Base-by-base conservation (phyloP, 2,888 invertebrate species). In the Pheosia gnoma region DNA sequence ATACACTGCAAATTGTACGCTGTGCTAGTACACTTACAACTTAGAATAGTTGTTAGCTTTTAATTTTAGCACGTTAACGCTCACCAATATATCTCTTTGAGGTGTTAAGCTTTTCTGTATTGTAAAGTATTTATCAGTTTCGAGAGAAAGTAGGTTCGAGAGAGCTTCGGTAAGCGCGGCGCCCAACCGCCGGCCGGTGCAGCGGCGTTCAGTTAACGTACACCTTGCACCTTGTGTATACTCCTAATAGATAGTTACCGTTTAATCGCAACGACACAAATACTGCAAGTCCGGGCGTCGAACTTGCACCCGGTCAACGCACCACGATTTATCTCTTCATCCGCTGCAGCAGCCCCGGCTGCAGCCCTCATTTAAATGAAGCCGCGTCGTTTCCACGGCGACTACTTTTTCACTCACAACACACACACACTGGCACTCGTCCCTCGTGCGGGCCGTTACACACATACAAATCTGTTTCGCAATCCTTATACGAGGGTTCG, bases 301-400 rank as follows among this genome's bases (percentile, higher is more conserved):
- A 80, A 80, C 86, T 75, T 75, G 84, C 83, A 73, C 77, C 82
- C 88, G 89, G 88, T 87, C 90, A 86, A 87, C 86, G 88, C 86
- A 83, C 89, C 82, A 82, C 74, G 80, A 81, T 79, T 71, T 80
- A 82, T 84, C 83, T 83, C 79, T 74, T 80, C 77, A 80, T 81
- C 81, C 79, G 75, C 77, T 74, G 79, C 79, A 78, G 71, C 77
- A 75, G 78, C 71, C 60, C 65, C 59, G 64, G 66, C 72, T 68
- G 74, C 75, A 77, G 73, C 77, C 69, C 78, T 70, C 68, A 63
- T 66, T 69, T 65, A 66, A 69, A 72, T 65, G 64, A 70, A 61
- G 59, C 59, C 74, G 70, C 70, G 59, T 59, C 64, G 69, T 71
- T 57, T 67, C 60, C 62, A 58, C 53, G 49, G 67, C 63, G 62